A percentile compares a stretch with the other conserved stretches of the same genome.
Evolutionary conservation across 1,140 invertebrate genomes (phyloP).

Genomic region (Drosophila quadrilineata): DNA sequence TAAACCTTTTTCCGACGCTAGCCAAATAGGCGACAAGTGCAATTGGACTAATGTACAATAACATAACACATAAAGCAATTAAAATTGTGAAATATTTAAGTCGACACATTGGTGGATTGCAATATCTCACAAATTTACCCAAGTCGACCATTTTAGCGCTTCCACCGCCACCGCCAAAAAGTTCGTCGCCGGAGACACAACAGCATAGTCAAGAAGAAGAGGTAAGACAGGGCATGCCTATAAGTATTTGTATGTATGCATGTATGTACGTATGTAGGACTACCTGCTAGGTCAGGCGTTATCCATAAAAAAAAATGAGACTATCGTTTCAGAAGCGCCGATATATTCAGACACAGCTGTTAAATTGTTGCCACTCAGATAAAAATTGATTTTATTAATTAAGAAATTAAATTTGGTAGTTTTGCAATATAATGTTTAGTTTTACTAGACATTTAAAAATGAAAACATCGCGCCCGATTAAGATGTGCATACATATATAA

Average conservation of each 20-base stretch:
- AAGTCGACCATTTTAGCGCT: slow-evolving; percentile 44
- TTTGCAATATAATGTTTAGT: background rate
- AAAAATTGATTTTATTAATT: background rate
- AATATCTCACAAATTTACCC: slow-evolving; percentile 49
- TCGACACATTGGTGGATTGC: slow-evolving; percentile 44
- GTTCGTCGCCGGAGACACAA: background rate
- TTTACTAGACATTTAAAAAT: slow-evolving; percentile 4
- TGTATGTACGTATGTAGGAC: background rate
- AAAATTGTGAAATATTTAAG: slow-evolving; percentile 54
- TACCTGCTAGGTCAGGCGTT: slow-evolving; percentile 20
- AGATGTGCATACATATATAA: background rate
- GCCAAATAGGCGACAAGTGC: slow-evolving; percentile 20
- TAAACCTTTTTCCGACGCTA: slow-evolving; percentile 1
- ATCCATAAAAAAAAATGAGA: slow-evolving; percentile 3
- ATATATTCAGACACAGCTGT: slow-evolving; percentile 1
- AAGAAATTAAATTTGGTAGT: background rate
- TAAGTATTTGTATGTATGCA: no score
- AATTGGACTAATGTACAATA: slow-evolving; percentile 45
- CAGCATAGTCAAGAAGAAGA: slow-evolving; percentile 32
- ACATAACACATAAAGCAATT: slow-evolving; percentile 26
- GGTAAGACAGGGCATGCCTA: slow-evolving; percentile 74
- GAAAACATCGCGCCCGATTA: slow-evolving; percentile 3
- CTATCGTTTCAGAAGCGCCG: background rate
- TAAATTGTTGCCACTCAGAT: slow-evolving; percentile 12
- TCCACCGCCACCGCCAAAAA: slow-evolving; percentile 28